These are phyloP conservation scores for Drosophila pruinosa DNA, from an alignment of 1,140 invertebrate species.

Conservation along the genomic window DNA sequence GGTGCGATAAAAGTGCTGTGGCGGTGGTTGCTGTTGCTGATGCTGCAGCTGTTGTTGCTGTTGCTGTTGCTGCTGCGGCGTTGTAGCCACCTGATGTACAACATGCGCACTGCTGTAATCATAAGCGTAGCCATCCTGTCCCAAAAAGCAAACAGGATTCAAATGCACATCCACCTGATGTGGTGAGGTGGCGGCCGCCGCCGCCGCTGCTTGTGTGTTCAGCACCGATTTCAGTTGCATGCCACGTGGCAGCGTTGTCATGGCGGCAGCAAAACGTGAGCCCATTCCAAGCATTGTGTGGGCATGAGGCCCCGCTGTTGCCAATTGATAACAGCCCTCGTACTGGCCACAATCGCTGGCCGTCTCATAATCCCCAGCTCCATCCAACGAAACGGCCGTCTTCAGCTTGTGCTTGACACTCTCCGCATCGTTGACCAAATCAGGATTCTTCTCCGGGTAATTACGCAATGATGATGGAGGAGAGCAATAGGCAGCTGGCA, in stretches of 20 bases:
- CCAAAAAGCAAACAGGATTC: constrained; percentile 87
- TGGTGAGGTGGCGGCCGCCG: constrained; percentile 80
- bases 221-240: constrained; percentile 76
- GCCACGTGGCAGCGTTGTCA: constrained; percentile 84
- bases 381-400: constrained; percentile 83
- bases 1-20: constrained; percentile 86
- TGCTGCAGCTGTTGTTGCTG: constrained; percentile 41
- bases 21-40: constrained; percentile 81
- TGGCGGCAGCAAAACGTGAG: constrained; percentile 79
- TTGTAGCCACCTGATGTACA: constrained; percentile 58
- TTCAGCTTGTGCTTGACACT: constrained; percentile 86
- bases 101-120: constrained; percentile 87
- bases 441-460: constrained; percentile 88
- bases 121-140: constrained; percentile 89
- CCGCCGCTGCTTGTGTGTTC: neutral
- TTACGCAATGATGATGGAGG: constrained; percentile 83
- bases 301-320: constrained; percentile 35
- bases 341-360: constrained; percentile 79
- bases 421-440: constrained; percentile 90
- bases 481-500: constrained; percentile 70
- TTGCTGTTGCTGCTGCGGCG: constrained; percentile 35
- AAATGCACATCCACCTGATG: constrained; percentile 87
- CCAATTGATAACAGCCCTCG: constrained; percentile 81
- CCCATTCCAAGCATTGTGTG: constrained; percentile 59
- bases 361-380: constrained; percentile 69